phyloP scores from a whole-genome alignment of 2,797 vertebrate species.

The Periparus ater region DNA sequence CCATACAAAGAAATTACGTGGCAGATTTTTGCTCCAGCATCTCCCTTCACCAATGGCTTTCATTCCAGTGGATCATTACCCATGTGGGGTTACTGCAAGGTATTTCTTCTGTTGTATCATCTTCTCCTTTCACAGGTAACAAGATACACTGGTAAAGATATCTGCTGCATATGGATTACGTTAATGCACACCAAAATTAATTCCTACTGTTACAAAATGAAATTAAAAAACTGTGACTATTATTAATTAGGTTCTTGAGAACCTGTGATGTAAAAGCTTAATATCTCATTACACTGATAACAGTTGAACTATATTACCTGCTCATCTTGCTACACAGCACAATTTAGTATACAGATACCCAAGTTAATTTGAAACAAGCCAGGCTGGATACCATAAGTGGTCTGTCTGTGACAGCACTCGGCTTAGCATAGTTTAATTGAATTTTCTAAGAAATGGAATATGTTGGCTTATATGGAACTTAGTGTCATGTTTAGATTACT shows the following conservation, averaged over 20 bases:
- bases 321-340: slow-evolving; percentile 24
- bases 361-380: slow-evolving; percentile 31
- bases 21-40: neutral
- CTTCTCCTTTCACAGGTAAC: neutral
- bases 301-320: neutral
- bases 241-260: slow-evolving; percentile 45
- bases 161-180: slow-evolving; percentile 12
- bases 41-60: neutral
- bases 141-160: neutral
- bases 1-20: neutral
- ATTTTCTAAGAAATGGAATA: slow-evolving; percentile 34
- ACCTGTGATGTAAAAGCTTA: slow-evolving; percentile 11
- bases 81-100: neutral
- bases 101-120: neutral
- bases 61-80: neutral
- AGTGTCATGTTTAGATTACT: slow-evolving; percentile 24
- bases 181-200: slow-evolving; percentile 15
- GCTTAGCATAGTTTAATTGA: slow-evolving; percentile 14
- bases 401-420: neutral
- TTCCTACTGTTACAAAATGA: slow-evolving; percentile 36
- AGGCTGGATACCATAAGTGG: neutral
- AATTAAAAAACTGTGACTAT: neutral
- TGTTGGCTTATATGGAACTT: slow-evolving; percentile 9
- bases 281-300: slow-evolving; percentile 32
- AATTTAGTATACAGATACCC: slow-evolving; percentile 24